Evolutionary conservation across 37 sponge, comb jelly and placozoan species (phyloP), one percentile per base, ranked within the genome.

Genomic region (Mnemiopsis leidyi): DNA sequence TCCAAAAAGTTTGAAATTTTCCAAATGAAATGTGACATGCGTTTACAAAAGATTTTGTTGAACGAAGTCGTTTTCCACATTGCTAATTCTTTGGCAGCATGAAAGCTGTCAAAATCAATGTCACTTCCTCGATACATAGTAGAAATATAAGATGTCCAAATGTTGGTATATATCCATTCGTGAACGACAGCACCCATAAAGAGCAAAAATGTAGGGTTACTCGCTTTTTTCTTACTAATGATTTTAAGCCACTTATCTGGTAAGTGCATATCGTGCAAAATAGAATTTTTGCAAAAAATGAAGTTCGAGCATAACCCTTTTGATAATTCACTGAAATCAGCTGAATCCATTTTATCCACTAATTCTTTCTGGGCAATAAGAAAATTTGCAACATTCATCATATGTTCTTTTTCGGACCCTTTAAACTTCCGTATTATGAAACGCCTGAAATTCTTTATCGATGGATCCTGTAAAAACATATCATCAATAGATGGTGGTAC

Each of bases 401-500:
- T 1, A n/a, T 85, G 90, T 3, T 85, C 90, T 85, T 85, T 85
- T 38, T 40, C 90, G 24, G 61, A 3, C 1, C 36, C 21, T 85
- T 85, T 85, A 37, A 20, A 40, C 33, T 85, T 38, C 24, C 32
- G 7, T 0, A 32, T 23, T 7, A 85, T 85, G 48, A 29, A 85
- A 23, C 90, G 90, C 9, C 90, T 35, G 26, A 85, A 85, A 39
- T 23, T 0, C 35, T 85, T 85, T 7, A 40, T 3, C 5, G 90
- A 16, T 38, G 90, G 36, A 5, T 85, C 90, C 48, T 85, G 48
- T 39, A 21, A 61, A 21, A 85, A 26, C 29, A 85, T 23, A 39
- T 85, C 90, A 13, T 85, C 90, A 40, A 85, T 40, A 40, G 90
- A 29, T 39, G 61, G 90, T 3, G 90, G 90, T 0, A 29, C 90